Conservation (phyloP, 2,113 vertebrate genomes). For the Rhynchomys soricoides region DNA sequence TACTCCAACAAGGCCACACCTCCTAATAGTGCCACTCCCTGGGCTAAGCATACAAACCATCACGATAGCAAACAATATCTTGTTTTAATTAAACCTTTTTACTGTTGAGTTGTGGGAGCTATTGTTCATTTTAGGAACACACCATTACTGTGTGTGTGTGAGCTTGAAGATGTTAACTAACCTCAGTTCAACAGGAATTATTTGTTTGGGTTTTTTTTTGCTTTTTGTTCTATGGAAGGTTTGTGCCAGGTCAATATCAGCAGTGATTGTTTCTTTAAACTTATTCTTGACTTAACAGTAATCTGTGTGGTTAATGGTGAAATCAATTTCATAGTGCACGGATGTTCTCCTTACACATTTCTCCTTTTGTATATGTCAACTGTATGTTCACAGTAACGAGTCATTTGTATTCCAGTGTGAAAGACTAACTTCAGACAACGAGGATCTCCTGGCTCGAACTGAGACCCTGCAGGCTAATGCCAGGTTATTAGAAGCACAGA, state of each 20-base stretch:
- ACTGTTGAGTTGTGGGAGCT: neutral
- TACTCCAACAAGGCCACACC: too few relatives aligned
- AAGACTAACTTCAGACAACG: slow-evolving; percentile 89
- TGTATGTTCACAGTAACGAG: slow-evolving; percentile 27
- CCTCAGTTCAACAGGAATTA: neutral
- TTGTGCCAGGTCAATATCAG: neutral
- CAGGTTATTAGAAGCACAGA: slow-evolving; percentile 91
- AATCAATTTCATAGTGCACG: neutral
- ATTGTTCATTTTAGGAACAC: neutral
- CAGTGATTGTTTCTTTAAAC: neutral
- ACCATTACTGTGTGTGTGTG: neutral
- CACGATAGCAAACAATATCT: neutral
- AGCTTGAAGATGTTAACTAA: neutral
- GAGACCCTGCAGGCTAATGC: slow-evolving; percentile 90
- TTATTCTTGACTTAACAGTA: slow-evolving; percentile 29
- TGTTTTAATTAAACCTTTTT: neutral
- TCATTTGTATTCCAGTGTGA: slow-evolving; percentile 88
- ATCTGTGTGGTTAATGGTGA: slow-evolving; percentile 3
- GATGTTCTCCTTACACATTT: neutral
- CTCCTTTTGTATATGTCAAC: neutral
- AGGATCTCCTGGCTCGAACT: slow-evolving; percentile 89
- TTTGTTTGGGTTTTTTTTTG: neutral
- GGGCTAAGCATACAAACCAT: too few relatives aligned
- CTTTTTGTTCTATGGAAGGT: neutral
- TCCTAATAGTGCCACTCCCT: too few relatives aligned